phyloP scores from a whole-genome alignment of 2,888 invertebrate species.

The Melikaiella ostensackeni region DNA sequence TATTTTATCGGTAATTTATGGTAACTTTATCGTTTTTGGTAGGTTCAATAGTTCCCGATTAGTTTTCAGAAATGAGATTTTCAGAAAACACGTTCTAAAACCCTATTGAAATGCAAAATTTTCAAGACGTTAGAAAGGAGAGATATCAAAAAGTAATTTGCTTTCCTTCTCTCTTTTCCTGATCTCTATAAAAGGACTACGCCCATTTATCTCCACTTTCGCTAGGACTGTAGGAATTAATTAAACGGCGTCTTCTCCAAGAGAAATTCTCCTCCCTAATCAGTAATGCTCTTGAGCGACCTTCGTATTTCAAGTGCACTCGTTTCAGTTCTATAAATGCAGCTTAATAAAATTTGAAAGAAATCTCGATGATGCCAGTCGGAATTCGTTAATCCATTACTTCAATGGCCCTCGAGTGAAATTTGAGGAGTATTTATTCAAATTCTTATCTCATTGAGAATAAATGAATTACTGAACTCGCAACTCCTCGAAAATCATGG shows the following conservation, averaged over 20 bases:
- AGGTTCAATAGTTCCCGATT: too few species aligned
- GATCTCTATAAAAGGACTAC: constrained; percentile 55
- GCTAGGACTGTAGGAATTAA: constrained; percentile 67
- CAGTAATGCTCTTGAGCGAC: constrained; percentile 38
- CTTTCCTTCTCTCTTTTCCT: background rate
- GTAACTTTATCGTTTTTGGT: too few species aligned
- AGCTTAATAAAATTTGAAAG: constrained; percentile 2
- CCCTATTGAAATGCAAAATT: constrained; percentile 35
- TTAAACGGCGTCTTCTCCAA: constrained; percentile 64
- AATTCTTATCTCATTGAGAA: background rate
- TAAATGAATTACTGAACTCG: background rate
- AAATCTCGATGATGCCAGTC: background rate
- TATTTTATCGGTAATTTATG: too few species aligned
- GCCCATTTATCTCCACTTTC: constrained; percentile 67
- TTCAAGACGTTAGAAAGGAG: background rate
- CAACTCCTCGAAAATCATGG: background rate
- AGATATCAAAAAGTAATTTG: background rate
- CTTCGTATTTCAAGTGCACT: constrained; percentile 45
- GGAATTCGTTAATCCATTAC: background rate
- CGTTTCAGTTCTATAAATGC: constrained; percentile 31
- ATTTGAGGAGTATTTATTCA: background rate
- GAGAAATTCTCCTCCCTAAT: constrained; percentile 51
- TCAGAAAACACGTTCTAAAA: too few species aligned
- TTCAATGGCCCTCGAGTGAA: background rate
- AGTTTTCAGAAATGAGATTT: too few species aligned